phyloP scores from a whole-genome alignment of 2,888 invertebrate species.

The Serripes groenlandicus region DNA sequence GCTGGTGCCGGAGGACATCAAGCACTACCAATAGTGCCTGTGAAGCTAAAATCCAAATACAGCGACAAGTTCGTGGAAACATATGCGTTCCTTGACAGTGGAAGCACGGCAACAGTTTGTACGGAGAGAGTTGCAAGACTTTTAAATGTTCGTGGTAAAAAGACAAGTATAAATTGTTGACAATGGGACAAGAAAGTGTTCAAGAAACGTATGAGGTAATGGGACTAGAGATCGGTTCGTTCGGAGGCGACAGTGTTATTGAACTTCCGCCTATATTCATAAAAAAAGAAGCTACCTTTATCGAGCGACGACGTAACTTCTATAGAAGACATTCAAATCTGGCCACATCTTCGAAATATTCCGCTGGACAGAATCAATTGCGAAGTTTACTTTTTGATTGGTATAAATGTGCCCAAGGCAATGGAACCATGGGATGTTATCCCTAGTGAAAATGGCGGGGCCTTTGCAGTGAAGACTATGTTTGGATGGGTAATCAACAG shows the following conservation, averaged over 20 bases:
- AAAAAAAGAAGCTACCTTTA: background rate
- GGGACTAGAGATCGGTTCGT: conserved; percentile 24
- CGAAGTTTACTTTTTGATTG: conserved; percentile 51
- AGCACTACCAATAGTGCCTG: no score
- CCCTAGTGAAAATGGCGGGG: conserved; percentile 29
- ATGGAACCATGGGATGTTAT: conserved; percentile 44
- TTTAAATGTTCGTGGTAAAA: no score
- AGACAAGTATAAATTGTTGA: no score
- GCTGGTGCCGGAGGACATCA: no score
- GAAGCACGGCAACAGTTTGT: no score
- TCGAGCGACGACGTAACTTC: background rate
- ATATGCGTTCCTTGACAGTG: no score
- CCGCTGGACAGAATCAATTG: conserved; percentile 33
- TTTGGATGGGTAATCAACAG: conserved; percentile 60
- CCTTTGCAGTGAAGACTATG: conserved; percentile 51
- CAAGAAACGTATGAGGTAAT: no score
- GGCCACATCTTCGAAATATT: background rate
- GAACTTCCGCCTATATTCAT: background rate
- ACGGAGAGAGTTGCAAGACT: no score
- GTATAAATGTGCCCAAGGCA: conserved; percentile 44
- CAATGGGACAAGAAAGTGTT: no score
- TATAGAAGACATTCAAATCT: background rate
- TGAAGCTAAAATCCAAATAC: no score
- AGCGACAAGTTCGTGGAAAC: no score
- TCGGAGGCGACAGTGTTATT: background rate